Percentiles rank a stretch among this genome's conserved stretches.
phyloP scores from a whole-genome alignment of 92 coral and sea anemone genomes.

The Porites cylindrica region DNA sequence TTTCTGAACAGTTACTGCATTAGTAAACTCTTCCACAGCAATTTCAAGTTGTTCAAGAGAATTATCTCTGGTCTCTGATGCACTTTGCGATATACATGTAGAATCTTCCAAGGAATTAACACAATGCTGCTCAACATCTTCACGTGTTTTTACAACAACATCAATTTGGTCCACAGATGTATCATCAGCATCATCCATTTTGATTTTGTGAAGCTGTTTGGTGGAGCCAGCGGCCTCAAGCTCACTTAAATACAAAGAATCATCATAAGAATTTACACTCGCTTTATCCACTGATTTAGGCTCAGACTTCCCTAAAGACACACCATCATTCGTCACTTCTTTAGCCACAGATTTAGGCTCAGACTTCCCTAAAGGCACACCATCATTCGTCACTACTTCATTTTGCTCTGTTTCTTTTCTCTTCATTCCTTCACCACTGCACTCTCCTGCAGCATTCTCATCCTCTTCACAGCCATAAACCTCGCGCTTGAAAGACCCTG shows the following conservation, averaged over 20 bases:
- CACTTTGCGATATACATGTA: background rate
- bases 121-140: too few relatives aligned
- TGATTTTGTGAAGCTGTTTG: background rate
- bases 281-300: background rate
- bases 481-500: conserved; percentile 27
- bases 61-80: too few relatives aligned
- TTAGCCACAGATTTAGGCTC: background rate
- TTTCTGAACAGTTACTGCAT: background rate
- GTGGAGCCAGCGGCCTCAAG: background rate
- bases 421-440: background rate
- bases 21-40: background rate
- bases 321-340: background rate
- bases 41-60: background rate
- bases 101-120: too few relatives aligned
- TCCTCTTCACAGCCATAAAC: conserved; percentile 51
- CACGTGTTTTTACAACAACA: too few relatives aligned
- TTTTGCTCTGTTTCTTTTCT: background rate
- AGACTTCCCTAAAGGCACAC: background rate
- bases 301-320: background rate
- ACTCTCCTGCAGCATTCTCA: background rate
- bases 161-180: too few relatives aligned
- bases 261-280: background rate
- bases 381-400: background rate
- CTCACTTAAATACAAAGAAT: background rate
- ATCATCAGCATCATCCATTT: too few relatives aligned